These are phyloP conservation scores for Cerceris ruficornis DNA, from an alignment of 2,888 invertebrate genomes.

Conservation along the genomic window DNA sequence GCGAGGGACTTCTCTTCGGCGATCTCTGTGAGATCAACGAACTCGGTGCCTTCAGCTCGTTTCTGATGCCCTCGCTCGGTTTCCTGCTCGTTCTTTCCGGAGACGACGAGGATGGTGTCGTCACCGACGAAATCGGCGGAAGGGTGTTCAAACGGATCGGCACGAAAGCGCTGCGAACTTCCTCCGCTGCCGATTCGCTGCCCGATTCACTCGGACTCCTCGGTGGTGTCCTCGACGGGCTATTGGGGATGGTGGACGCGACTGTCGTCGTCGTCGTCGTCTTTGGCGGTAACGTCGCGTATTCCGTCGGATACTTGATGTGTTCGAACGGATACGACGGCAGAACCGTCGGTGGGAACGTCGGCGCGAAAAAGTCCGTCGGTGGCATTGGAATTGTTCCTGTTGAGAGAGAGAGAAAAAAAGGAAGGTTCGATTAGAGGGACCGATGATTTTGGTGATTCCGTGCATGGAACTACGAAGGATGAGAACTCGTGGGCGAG, in stretches of 20 bases:
- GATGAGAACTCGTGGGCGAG: constrained; percentile 20
- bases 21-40: constrained; percentile 71
- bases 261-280: constrained; percentile 54
- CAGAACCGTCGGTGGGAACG: constrained; percentile 73
- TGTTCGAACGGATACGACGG: constrained; percentile 74
- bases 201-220: constrained; percentile 77
- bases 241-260: constrained; percentile 53
- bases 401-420: constrained; percentile 46
- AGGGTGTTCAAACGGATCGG: constrained; percentile 73
- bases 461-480: background rate
- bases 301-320: constrained; percentile 73
- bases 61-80: constrained; percentile 68
- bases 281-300: constrained; percentile 65
- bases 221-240: constrained; percentile 73
- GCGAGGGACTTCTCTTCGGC: constrained; percentile 70
- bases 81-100: constrained; percentile 65
- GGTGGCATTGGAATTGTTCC: constrained; percentile 76
- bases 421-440: constrained; percentile 21
- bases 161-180: constrained; percentile 79
- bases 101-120: constrained; percentile 65
- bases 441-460: background rate
- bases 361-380: constrained; percentile 73
- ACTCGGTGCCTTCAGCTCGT: constrained; percentile 76
- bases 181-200: constrained; percentile 76
- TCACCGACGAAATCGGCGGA: constrained; percentile 54